phyloP scores from a whole-genome alignment of 1,140 invertebrate genomes.

The Tetragonula clypearis region DNA sequence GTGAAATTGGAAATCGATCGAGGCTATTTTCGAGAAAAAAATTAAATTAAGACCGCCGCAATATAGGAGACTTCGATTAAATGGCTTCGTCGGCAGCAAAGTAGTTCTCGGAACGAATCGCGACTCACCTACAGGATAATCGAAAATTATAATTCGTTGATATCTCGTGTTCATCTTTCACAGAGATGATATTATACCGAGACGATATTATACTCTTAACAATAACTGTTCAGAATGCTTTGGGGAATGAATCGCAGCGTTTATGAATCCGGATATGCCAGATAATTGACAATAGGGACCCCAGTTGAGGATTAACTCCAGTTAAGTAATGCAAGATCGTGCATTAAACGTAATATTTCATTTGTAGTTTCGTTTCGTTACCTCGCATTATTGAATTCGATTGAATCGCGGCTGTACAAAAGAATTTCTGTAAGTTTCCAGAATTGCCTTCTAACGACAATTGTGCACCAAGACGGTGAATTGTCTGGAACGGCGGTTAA shows the following conservation, averaged over 20 bases:
- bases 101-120: background rate
- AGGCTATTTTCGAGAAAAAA: background rate
- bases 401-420: background rate
- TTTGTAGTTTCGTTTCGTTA: background rate
- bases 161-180: background rate
- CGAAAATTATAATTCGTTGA: background rate
- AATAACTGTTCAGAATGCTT: background rate
- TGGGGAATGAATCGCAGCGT: background rate
- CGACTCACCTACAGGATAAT: background rate
- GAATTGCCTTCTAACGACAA: no score
- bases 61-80: background rate
- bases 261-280: no score
- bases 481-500: background rate
- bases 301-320: background rate
- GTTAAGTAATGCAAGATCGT: background rate
- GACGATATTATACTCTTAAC: background rate
- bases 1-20: background rate
- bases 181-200: background rate
- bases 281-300: background rate
- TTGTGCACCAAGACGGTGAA: background rate
- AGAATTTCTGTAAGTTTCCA: background rate
- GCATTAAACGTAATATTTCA: background rate
- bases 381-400: background rate
- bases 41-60: background rate
- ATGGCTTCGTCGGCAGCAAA: background rate